Conservation (phyloP, 2,113 vertebrate species). For the Aegithalos caudatus region DNA sequence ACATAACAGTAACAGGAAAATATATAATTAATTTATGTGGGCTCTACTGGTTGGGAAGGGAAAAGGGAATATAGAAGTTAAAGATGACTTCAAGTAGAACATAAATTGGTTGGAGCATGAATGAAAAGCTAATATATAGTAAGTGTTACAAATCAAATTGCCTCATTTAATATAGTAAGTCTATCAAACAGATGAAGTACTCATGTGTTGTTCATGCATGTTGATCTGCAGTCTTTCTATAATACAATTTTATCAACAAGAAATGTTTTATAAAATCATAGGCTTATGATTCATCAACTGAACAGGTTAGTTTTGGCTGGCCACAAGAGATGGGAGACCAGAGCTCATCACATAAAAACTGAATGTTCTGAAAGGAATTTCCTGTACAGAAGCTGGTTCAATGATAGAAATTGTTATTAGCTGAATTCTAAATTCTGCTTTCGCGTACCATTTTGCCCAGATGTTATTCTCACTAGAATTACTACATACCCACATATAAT, state of each 20-base stretch:
- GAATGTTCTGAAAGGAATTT: neutral
- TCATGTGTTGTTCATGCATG: rapidly evolving
- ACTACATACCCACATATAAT: neutral
- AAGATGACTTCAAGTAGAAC: neutral
- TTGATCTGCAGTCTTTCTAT: neutral
- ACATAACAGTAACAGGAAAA: neutral
- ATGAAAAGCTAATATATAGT: neutral
- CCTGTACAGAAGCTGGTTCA: neutral
- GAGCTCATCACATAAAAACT: neutral
- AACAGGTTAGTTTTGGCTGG: neutral
- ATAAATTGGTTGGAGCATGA: neutral
- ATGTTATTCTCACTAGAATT: neutral
- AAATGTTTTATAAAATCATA: neutral
- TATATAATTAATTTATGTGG: neutral
- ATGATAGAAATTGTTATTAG: neutral
- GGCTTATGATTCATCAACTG: neutral
- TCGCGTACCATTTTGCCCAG: neutral
- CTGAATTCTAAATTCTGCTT: neutral
- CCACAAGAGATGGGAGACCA: neutral
- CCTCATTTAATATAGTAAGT: neutral
- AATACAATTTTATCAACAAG: neutral
- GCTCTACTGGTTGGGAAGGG: neutral
- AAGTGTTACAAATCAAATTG: neutral
- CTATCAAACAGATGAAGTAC: neutral
- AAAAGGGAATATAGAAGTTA: neutral